Evolutionary conservation across 2,113 vertebrate species (phyloP).

Genomic region (Solenodon paradoxus): DNA sequence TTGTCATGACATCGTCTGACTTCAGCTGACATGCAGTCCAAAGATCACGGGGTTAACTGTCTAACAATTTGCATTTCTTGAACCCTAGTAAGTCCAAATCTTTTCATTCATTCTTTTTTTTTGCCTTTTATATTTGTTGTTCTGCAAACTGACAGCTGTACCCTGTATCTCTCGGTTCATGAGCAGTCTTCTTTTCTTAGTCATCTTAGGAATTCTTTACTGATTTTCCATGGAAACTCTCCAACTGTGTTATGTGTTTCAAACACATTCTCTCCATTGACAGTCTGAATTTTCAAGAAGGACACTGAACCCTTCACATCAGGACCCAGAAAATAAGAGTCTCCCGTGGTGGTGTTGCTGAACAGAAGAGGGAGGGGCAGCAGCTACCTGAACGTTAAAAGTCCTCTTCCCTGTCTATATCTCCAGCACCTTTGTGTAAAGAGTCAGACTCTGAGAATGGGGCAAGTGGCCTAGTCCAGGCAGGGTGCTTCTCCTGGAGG

Average conservation of each 20-base stretch:
- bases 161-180: not conserved
- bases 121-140: not conserved
- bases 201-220: not conserved
- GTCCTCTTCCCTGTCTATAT: not conserved
- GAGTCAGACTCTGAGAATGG: not conserved
- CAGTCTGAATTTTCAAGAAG: not conserved
- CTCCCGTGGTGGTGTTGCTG: fast-evolving
- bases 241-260: not conserved
- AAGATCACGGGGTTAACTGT: not conserved
- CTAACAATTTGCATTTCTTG: not conserved
- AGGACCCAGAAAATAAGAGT: not conserved
- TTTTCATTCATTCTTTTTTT: no score
- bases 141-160: not conserved
- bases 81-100: not conserved
- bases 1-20: not conserved
- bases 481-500: not conserved
- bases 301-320: not conserved
- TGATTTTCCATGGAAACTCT: not conserved
- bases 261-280: not conserved
- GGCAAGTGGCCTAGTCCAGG: fast-evolving
- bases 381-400: not conserved
- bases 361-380: no score
- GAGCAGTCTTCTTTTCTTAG: not conserved
- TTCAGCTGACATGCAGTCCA: not conserved
- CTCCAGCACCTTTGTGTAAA: not conserved